Evolutionary conservation across 2,888 invertebrate genomes (phyloP), one percentile per base, ranked within the genome.

Genomic region (Melieria picta): DNA sequence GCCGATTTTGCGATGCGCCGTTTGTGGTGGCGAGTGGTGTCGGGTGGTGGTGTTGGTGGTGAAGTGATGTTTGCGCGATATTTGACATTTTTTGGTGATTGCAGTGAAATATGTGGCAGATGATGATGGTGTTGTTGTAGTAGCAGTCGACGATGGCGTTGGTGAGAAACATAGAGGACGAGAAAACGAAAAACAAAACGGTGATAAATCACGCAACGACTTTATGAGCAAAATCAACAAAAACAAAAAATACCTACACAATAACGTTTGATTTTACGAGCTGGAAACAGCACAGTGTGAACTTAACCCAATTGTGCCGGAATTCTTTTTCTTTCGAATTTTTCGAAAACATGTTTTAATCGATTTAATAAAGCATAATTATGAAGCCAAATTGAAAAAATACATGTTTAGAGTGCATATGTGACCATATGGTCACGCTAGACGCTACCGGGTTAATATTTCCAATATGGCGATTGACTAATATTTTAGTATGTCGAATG

Each of bases 101-200:
- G 65, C 56, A 65, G 30, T 65, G 56, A 30, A 30, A 45, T 13
- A 47, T 5, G 9, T 66, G 56, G 58, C 30, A 57, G 30, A 50
- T 58, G 13, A n/a, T 57, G 66, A 66, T 58, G 66, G 10, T 30
- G 47, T 60, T 9, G 30, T 58, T 66, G 50, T 66, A 46, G 55
- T 11, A 47, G 47, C 47, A 45, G 45, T 64, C 16, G 55, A 45
- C 52, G 64, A 52, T 64, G 64, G 50, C 50, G 5, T 50, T 43
- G 63, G 43, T 50, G 43, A 16, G 30, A 30, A 30, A 30, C 30
- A 30, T 30, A 30, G 30, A 30, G 30, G 30, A 30, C 30, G 30
- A 30, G 30, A 30, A 30, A 30, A 55, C 11, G 5, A 13, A 55
- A 13, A 10, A 13, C 7, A 5, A 6, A 11, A 55, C 55, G 13